Evolutionary conservation across 2,888 invertebrate species (phyloP).

Genomic region (Aspidiotus rigidus): DNA sequence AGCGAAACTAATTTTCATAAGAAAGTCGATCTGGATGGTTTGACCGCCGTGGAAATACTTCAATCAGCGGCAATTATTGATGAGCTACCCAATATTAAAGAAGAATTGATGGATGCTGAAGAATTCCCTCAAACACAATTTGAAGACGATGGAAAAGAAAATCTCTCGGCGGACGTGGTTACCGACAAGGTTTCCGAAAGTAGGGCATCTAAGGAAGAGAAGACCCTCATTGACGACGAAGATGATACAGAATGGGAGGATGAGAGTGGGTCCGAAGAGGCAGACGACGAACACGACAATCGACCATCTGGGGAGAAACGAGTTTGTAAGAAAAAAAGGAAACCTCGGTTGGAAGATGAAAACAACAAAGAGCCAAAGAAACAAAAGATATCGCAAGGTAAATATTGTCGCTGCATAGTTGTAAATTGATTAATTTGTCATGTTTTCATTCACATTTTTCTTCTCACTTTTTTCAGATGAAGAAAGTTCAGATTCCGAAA

Average conservation of each 20-base stretch:
- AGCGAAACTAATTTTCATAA: conserved; percentile 11
- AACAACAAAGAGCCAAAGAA: conserved; percentile 16
- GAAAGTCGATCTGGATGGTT: conserved; percentile 24
- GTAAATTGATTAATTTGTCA: background rate
- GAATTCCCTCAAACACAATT: background rate
- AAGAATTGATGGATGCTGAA: conserved; percentile 6
- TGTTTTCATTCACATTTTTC: background rate
- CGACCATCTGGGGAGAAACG: conserved; percentile 18
- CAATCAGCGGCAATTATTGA: background rate
- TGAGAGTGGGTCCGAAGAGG: conserved; percentile 24
- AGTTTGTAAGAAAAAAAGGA: conserved; percentile 31
- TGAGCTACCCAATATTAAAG: conserved; percentile 7
- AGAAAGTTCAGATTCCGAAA: conserved; percentile 42
- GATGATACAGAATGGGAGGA: too few relatives aligned
- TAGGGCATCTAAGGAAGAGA: conserved; percentile 20
- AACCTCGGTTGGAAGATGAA: conserved; percentile 15
- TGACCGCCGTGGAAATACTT: background rate
- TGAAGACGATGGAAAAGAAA: background rate
- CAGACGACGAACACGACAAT: conserved; percentile 28
- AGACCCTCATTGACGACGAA: conserved; percentile 12
- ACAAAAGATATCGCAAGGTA: conserved; percentile 20
- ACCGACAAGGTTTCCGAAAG: conserved; percentile 6
- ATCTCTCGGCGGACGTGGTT: background rate
- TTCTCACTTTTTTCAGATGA: conserved; percentile 37
- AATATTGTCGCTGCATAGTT: background rate